phyloP scores from a whole-genome alignment of 1,140 invertebrate genomes.

The Orchesella cincta region DNA sequence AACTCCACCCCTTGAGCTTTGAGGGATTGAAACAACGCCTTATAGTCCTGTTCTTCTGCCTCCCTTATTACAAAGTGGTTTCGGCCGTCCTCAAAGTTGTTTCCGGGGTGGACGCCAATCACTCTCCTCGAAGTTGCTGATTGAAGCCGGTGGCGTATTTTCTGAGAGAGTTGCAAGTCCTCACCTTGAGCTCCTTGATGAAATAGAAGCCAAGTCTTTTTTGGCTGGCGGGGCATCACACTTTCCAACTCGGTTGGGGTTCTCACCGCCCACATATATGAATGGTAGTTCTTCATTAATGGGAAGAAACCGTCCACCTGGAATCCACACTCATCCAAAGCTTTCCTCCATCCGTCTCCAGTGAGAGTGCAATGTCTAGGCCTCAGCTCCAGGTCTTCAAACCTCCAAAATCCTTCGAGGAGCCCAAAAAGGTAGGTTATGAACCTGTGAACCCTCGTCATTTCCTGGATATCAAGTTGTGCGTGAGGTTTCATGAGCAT shows the following conservation, averaged over 20 bases:
- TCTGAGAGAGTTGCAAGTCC: too few species aligned
- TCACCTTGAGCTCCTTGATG: too few species aligned
- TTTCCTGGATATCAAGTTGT: background rate
- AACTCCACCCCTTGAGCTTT: background rate
- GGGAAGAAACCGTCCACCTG: background rate
- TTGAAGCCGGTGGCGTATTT: too few species aligned
- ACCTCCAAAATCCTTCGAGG: background rate
- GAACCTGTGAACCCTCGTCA: background rate
- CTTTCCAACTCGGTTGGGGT: too few species aligned
- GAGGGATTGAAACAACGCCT: too few species aligned
- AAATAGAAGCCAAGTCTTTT: background rate
- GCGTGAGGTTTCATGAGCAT: background rate
- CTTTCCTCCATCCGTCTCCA: background rate
- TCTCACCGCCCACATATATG: background rate
- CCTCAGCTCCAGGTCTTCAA: background rate
- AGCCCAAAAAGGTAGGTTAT: background rate
- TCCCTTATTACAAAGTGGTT: background rate
- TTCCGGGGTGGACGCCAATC: background rate
- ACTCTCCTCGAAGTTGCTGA: too few species aligned
- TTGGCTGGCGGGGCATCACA: background rate
- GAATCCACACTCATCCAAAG: slow-evolving; percentile 19
- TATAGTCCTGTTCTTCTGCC: too few species aligned
- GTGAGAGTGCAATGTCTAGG: background rate
- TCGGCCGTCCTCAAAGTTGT: background rate
- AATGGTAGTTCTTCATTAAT: background rate